A percentile compares a stretch with the other conserved stretches of the same genome.
phyloP scores from a whole-genome alignment of 64 coral and sea anemone species.

The Platygyra sinensis region DNA sequence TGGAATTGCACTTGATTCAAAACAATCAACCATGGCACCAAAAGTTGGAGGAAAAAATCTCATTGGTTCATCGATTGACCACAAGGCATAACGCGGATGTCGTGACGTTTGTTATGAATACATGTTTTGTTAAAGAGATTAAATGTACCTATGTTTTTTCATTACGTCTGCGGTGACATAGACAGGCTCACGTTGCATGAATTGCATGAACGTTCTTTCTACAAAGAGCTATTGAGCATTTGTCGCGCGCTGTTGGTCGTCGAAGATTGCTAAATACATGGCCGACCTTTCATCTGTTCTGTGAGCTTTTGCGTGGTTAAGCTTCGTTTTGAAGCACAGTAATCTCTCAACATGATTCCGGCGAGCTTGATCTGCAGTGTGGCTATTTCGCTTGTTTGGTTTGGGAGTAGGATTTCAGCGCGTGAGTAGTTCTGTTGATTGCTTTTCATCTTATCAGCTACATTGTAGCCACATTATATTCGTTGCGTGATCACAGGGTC shows the following conservation, averaged over 20 bases:
- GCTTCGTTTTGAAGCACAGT: no score
- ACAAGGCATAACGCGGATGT: no score
- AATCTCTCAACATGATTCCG: not conserved
- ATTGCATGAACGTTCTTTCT: not conserved
- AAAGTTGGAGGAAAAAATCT: no score
- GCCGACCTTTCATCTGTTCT: not conserved
- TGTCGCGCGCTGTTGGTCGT: not conserved
- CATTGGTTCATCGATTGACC: no score
- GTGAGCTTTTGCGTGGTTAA: not conserved
- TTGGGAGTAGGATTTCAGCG: not conserved
- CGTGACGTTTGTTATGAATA: no score
- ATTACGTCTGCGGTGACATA: not conserved
- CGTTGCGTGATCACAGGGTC: not conserved
- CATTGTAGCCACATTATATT: not conserved
- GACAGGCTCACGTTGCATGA: not conserved
- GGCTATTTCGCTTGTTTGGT: not conserved
- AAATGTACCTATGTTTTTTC: not conserved
- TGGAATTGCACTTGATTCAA: no score
- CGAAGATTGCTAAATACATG: not conserved
- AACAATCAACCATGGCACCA: no score
- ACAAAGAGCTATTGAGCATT: constrained; percentile 33
- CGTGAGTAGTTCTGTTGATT: constrained; percentile 1
- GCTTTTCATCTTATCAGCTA: not conserved
- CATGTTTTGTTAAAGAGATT: no score
- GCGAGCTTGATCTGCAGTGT: constrained; percentile 1